Conservation (phyloP, 1,140 invertebrate species). For the Sarcophaga bullata region DNA sequence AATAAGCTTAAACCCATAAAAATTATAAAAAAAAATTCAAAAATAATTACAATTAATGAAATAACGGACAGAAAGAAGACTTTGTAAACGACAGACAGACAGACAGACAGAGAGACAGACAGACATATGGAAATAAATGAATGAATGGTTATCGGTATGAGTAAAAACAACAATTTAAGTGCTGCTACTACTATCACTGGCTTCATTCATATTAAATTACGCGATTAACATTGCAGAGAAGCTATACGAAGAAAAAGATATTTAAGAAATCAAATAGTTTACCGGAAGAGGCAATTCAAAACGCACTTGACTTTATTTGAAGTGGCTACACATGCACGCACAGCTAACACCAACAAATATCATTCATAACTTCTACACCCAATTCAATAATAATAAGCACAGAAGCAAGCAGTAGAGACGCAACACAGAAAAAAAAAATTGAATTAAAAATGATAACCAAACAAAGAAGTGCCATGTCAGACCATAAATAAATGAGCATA, state of each 20-base stretch:
- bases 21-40: too few species aligned
- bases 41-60: too few species aligned
- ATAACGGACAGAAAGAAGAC: too few species aligned
- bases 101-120: too few species aligned
- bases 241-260: neutral
- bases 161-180: too few species aligned
- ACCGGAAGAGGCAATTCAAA: conserved; percentile 23
- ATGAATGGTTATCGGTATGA: too few species aligned
- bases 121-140: too few species aligned
- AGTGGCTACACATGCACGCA: neutral
- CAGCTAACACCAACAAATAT: too few species aligned
- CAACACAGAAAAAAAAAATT: neutral
- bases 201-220: conserved; percentile 1
- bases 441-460: neutral
- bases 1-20: too few species aligned
- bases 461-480: neutral
- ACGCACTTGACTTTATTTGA: conserved; percentile 21
- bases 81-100: too few species aligned
- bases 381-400: neutral
- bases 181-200: too few species aligned
- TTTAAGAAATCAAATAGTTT: conserved; percentile 15
- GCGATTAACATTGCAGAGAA: neutral
- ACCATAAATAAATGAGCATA: neutral
- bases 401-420: neutral
- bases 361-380: conserved; percentile 18